These are phyloP conservation scores for Chionodraco myersi DNA, from an alignment of 2,113 vertebrate genomes.

Conservation along the genomic window DNA sequence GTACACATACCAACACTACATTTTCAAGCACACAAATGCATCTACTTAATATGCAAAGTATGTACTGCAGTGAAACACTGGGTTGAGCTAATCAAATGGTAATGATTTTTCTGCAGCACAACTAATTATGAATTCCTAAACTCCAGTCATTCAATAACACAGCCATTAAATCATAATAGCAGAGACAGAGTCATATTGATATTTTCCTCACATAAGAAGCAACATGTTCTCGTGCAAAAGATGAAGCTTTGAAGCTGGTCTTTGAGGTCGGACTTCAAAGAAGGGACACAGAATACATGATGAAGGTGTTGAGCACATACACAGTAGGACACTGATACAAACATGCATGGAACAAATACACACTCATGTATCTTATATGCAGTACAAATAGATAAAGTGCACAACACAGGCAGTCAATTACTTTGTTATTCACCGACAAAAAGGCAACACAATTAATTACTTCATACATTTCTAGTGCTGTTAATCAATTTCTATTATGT, in stretches of 20 bases:
- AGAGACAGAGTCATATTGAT: conserved; percentile 68
- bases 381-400: background rate
- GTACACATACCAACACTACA: background rate
- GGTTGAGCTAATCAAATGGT: conserved; percentile 72
- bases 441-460: background rate
- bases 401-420: background rate
- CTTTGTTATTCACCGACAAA: background rate
- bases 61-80: conserved; percentile 52
- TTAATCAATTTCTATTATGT: background rate
- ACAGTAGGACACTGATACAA: conserved; percentile 11
- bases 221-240: conserved; percentile 57
- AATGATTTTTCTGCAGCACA: conserved; percentile 72
- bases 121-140: conserved; percentile 75
- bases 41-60: conserved; percentile 65
- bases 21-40: conserved; percentile 13
- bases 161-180: conserved; percentile 70
- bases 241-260: conserved; percentile 77
- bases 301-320: conserved; percentile 35
- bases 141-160: conserved; percentile 70
- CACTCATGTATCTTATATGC: background rate
- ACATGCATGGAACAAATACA: conserved; percentile 9
- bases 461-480: background rate
- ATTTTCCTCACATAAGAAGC: conserved; percentile 77
- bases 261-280: conserved; percentile 80
- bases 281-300: conserved; percentile 44